Evolutionary conservation across 2,888 invertebrate species (phyloP).

Genomic region (Archips crataeganus): DNA sequence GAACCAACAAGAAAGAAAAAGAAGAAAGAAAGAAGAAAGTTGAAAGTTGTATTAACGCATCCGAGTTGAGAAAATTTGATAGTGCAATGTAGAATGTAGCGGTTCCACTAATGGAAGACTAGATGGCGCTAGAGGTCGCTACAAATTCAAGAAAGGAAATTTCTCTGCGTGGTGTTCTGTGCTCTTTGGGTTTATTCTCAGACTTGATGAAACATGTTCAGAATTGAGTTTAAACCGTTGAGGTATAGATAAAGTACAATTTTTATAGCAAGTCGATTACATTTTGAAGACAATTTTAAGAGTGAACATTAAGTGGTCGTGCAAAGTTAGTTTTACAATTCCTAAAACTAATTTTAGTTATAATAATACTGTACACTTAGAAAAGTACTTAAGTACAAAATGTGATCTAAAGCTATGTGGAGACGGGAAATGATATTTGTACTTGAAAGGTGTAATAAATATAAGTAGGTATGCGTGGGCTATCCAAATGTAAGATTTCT

Average conservation of each 20-base stretch:
- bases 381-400: constrained; percentile 32
- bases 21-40: too few species aligned
- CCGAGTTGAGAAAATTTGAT: too few species aligned
- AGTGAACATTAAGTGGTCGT: constrained; percentile 40
- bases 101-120: too few species aligned
- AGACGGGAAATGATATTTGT: constrained; percentile 56
- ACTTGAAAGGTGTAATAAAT: constrained; percentile 56
- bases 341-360: constrained; percentile 14
- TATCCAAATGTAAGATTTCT: constrained; percentile 22
- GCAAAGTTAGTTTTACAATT: constrained; percentile 29
- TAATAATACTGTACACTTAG: constrained; percentile 42
- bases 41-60: too few species aligned
- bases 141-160: too few species aligned
- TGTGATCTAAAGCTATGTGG: constrained; percentile 32
- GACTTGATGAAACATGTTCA: constrained; percentile 14
- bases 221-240: constrained; percentile 4
- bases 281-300: constrained; percentile 36
- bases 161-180: too few species aligned
- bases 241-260: constrained; percentile 23
- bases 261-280: constrained; percentile 39
- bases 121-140: too few species aligned
- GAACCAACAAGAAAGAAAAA: too few species aligned
- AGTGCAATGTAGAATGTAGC: too few species aligned
- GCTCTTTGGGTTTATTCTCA: neutral
- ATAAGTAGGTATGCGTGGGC: neutral